phyloP scores from a whole-genome alignment of 2,888 invertebrate species.

The Nephrocerus scutellatus region DNA sequence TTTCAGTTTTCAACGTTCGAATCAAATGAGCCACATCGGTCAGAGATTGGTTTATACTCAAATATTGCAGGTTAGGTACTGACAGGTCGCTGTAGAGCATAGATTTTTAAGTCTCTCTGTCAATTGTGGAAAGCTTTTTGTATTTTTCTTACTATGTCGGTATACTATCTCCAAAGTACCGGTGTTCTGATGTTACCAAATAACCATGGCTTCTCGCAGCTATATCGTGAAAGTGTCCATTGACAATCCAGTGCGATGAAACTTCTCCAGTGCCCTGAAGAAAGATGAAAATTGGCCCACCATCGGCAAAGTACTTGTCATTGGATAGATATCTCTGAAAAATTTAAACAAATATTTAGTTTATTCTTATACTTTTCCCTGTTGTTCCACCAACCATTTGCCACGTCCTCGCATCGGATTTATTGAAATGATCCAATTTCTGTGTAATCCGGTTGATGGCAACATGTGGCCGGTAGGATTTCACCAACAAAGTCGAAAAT shows the following conservation, averaged over 20 bases:
- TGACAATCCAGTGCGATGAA: conserved; percentile 50
- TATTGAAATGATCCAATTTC: too few relatives aligned
- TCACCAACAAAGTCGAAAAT: too few relatives aligned
- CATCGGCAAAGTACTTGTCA: conserved; percentile 39
- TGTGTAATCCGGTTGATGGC: too few relatives aligned
- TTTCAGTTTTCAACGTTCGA: conserved; percentile 39
- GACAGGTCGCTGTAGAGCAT: conserved; percentile 47
- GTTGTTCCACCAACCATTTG: too few relatives aligned
- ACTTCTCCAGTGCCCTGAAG: conserved; percentile 66
- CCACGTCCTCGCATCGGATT: too few relatives aligned
- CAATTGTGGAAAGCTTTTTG: neutral
- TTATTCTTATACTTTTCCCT: too few relatives aligned
- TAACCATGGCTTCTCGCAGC: conserved; percentile 53
- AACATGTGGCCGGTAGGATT: too few relatives aligned
- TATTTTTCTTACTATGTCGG: conserved; percentile 55
- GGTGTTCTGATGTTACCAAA: conserved; percentile 68
- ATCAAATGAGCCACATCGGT: conserved; percentile 58
- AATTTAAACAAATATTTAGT: too few relatives aligned
- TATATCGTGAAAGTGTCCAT: conserved; percentile 56
- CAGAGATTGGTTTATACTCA: conserved; percentile 56
- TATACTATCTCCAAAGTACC: conserved; percentile 67
- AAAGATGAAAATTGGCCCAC: conserved; percentile 56
- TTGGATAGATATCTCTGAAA: conserved; percentile 50
- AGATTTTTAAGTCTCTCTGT: too few relatives aligned
- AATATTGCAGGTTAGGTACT: conserved; percentile 51